A percentile compares a stretch with the other conserved stretches of the same genome.
Conservation (phyloP, 2,797 vertebrate species). For the Pogonophryne albipinna region DNA sequence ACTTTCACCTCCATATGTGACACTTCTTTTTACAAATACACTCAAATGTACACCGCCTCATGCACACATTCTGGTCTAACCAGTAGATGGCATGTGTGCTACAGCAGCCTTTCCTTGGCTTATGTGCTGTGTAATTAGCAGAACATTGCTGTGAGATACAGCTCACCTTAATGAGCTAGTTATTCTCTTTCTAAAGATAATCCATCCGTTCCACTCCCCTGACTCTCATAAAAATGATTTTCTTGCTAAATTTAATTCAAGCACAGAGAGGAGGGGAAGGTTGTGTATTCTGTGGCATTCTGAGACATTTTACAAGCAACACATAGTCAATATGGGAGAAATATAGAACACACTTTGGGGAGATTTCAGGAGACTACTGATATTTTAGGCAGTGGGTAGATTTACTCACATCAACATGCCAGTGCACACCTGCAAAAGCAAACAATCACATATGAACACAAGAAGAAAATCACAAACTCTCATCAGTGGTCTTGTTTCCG, state of each 20-base stretch:
- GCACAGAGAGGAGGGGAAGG: conserved; percentile 43
- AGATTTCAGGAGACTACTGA: conserved; percentile 30
- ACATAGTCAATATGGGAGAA: conserved; percentile 62
- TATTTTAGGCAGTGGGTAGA: conserved; percentile 40
- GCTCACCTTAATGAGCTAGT: conserved; percentile 84
- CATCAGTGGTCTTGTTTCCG: conserved; percentile 6
- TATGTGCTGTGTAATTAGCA: conserved; percentile 79
- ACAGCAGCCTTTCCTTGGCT: conserved; percentile 57
- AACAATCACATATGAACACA: conserved; percentile 23
- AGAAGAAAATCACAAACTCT: conserved; percentile 1
- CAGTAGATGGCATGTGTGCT: conserved; percentile 59
- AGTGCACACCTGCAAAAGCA: conserved; percentile 25
- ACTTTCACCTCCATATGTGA: not conserved
- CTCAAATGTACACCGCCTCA: not conserved
- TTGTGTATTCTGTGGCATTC: conserved; percentile 40
- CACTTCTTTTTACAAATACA: not conserved
- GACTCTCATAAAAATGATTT: conserved; percentile 84
- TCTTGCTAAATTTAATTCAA: conserved; percentile 81
- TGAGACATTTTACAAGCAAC: conserved; percentile 60
- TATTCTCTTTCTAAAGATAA: conserved; percentile 82
- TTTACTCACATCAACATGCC: conserved; percentile 19
- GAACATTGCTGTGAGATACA: conserved; percentile 78
- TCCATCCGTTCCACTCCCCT: conserved; percentile 79
- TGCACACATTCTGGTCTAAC: conserved; percentile 8
- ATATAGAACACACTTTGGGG: conserved; percentile 48